Evolutionary conservation across 2,113 vertebrate species (phyloP).

Genomic region (Redunca redunca): DNA sequence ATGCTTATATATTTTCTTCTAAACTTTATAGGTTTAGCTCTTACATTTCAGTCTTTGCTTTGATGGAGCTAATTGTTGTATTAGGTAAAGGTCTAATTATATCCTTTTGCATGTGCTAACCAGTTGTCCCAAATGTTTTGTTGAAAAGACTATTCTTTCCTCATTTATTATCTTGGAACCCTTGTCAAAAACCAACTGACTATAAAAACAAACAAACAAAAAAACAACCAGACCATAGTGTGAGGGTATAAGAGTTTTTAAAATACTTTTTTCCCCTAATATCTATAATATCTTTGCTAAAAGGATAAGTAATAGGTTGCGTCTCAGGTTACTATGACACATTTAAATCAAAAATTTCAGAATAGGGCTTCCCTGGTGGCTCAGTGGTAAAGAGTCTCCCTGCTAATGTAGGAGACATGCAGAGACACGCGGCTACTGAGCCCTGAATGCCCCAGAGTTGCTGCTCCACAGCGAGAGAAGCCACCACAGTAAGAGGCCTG

Average conservation of each 20-base stretch:
- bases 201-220: not conserved
- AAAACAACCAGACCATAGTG: not conserved
- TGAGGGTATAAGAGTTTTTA: not conserved
- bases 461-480: not conserved
- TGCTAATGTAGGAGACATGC: not conserved
- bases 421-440: not conserved
- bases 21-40: not conserved
- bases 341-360: not conserved
- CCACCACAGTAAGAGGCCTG: not conserved
- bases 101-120: not conserved
- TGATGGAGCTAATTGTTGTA: not conserved
- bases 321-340: not conserved
- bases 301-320: not conserved
- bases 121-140: not conserved
- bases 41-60: not conserved
- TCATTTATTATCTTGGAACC: not conserved
- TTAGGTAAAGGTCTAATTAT: not conserved
- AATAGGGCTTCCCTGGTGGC: not conserved
- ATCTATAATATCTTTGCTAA: conserved; percentile 16
- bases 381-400: not conserved
- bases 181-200: not conserved
- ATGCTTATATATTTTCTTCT: not conserved
- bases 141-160: conserved; percentile 16
- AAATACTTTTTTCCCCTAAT: not conserved
- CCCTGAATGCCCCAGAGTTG: not conserved